Conservation (phyloP, 2,113 vertebrate genomes). For the Limanda limanda region DNA sequence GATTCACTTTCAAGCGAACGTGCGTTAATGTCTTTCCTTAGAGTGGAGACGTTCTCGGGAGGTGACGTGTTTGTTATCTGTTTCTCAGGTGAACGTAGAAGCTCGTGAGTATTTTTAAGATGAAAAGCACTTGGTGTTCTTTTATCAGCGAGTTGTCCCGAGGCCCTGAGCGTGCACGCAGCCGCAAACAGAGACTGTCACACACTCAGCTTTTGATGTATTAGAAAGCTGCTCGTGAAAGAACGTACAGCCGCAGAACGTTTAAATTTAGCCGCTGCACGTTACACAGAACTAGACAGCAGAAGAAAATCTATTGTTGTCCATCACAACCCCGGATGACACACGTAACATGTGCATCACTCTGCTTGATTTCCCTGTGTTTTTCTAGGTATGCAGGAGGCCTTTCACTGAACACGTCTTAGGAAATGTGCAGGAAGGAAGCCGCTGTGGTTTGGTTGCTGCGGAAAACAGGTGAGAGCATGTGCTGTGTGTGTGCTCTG, state of each 20-base stretch:
- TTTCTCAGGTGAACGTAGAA: constrained; percentile 1
- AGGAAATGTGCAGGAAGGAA: constrained; percentile 73
- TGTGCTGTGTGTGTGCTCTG: constrained; percentile 57
- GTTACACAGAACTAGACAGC: constrained; percentile 29
- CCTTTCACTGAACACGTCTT: constrained; percentile 61
- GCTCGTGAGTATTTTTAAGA: constrained; percentile 11
- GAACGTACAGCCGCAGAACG: constrained; percentile 3
- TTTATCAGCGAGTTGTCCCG: background rate
- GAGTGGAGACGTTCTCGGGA: too few species aligned
- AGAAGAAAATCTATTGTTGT: constrained; percentile 56
- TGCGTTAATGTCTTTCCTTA: too few species aligned
- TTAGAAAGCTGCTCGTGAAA: constrained; percentile 20
- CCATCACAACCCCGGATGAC: constrained; percentile 36
- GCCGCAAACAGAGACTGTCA: constrained; percentile 22
- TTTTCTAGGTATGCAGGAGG: constrained; percentile 57
- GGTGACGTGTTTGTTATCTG: background rate
- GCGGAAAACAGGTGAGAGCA: constrained; percentile 81
- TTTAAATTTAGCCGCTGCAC: constrained; percentile 23
- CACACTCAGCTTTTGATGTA: constrained; percentile 40
- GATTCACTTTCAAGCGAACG: background rate
- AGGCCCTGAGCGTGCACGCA: constrained; percentile 1
- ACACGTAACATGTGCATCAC: background rate
- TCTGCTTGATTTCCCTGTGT: constrained; percentile 31
- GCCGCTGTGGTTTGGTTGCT: constrained; percentile 77
- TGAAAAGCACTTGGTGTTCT: background rate